Percentiles rank a stretch among this genome's conserved stretches.
Conservation (phyloP, 2,113 vertebrate genomes). For the Procavia capensis region DNA sequence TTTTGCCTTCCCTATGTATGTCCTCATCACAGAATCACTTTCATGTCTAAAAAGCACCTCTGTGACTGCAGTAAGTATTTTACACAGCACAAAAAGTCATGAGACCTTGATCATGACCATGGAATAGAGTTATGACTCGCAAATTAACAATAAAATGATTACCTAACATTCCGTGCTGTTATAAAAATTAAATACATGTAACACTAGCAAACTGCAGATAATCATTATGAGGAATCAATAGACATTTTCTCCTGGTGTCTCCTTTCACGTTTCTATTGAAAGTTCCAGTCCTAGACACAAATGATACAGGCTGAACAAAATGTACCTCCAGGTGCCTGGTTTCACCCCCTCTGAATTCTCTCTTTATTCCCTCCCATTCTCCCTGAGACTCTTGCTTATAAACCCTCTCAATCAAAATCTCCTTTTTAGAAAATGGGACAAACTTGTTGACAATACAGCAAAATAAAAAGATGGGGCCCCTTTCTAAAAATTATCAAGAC, state of each 20-base stretch:
- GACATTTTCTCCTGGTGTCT: background rate
- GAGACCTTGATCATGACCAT: background rate
- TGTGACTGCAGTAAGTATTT: background rate
- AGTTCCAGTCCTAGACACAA: background rate
- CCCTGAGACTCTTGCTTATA: background rate
- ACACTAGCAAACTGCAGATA: background rate
- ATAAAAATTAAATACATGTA: background rate
- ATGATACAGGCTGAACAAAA: background rate
- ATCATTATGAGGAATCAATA: background rate
- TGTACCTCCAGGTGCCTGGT: background rate
- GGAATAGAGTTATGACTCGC: background rate
- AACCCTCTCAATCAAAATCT: background rate
- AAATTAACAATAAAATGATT: slow-evolving; percentile 23
- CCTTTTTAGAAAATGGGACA: background rate
- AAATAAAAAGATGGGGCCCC: background rate
- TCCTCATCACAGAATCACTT: background rate
- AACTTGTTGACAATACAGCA: background rate
- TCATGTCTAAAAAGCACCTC: background rate
- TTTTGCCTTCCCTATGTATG: accelerated
- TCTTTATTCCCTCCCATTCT: background rate
- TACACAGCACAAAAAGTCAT: background rate
- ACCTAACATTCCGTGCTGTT: background rate
- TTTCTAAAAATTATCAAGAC: background rate
- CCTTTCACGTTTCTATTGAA: background rate
- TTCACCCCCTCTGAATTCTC: background rate